These are phyloP conservation scores for Tragopan temminckii DNA, from an alignment of 2,797 vertebrate genomes.

Conservation along the genomic window DNA sequence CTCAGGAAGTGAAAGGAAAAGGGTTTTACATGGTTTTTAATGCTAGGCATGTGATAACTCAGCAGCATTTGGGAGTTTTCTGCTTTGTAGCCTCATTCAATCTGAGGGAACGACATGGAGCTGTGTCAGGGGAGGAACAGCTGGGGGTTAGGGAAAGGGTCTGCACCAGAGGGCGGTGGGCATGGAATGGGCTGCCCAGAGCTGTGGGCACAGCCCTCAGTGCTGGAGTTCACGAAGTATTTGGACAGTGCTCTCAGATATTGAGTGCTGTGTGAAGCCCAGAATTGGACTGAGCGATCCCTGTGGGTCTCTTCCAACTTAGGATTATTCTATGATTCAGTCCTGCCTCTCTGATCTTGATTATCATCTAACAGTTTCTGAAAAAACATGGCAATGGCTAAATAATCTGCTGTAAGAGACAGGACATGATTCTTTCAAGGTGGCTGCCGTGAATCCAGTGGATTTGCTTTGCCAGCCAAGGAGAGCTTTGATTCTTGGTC, in stretches of 20 bases:
- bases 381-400: not conserved
- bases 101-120: too few relatives aligned
- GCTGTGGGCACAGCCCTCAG: too few relatives aligned
- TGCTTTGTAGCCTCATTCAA: not conserved
- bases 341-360: not conserved
- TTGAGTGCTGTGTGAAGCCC: too few relatives aligned
- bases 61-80: not conserved
- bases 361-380: not conserved
- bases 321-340: not conserved
- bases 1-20: not conserved
- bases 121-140: too few relatives aligned
- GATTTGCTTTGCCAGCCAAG: rapidly evolving
- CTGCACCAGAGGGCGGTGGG: too few relatives aligned
- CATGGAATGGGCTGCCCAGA: too few relatives aligned
- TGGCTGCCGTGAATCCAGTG: not conserved
- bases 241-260: too few relatives aligned
- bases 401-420: not conserved
- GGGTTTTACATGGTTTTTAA: not conserved
- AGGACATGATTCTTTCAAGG: not conserved
- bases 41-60: not conserved
- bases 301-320: too few relatives aligned
- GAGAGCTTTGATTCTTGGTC: not conserved
- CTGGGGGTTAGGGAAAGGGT: too few relatives aligned
- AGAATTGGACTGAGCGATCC: too few relatives aligned
- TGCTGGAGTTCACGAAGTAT: too few relatives aligned